phyloP scores from a whole-genome alignment of 2,113 vertebrate species.

The Symphodus melops region DNA sequence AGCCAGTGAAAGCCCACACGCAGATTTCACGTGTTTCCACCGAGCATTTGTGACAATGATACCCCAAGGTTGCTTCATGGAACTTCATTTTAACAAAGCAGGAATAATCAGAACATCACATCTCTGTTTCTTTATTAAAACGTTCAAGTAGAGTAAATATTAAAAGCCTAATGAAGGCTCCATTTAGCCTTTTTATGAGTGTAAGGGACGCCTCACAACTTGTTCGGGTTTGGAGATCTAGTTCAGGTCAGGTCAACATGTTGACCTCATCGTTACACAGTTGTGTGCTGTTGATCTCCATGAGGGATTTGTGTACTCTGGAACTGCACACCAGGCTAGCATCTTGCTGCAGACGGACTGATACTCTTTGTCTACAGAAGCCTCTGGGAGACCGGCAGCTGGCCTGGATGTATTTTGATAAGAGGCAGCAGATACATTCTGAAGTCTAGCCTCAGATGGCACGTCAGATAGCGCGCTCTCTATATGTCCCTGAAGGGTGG shows the following conservation, averaged over 20 bases:
- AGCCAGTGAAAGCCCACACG: too few species aligned
- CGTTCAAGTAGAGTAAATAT: too few species aligned
- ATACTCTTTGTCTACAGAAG: constrained; percentile 38
- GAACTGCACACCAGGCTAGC: constrained; percentile 13
- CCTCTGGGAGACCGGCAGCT: constrained; percentile 25
- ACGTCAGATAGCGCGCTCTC: constrained; percentile 24
- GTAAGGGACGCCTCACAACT: too few species aligned
- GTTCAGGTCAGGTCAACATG: background rate
- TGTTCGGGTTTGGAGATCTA: too few species aligned
- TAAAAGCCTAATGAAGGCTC: too few species aligned
- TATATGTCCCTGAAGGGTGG: constrained; percentile 53
- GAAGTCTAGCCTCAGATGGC: constrained; percentile 80
- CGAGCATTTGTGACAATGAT: too few species aligned
- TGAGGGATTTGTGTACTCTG: background rate
- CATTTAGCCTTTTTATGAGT: too few species aligned
- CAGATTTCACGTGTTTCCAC: too few species aligned
- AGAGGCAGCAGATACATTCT: constrained; percentile 14
- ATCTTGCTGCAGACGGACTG: constrained; percentile 31
- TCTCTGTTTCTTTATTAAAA: too few species aligned
- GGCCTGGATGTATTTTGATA: constrained; percentile 37
- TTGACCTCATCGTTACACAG: background rate
- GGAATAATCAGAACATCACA: too few species aligned
- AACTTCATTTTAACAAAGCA: too few species aligned
- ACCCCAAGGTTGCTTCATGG: too few species aligned
- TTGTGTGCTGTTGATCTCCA: constrained; percentile 25